A percentile compares a stretch with the other conserved stretches of the same genome.
Evolutionary conservation across 1,140 invertebrate species (phyloP).

Genomic region (Brachionus asplanchnoidis): DNA sequence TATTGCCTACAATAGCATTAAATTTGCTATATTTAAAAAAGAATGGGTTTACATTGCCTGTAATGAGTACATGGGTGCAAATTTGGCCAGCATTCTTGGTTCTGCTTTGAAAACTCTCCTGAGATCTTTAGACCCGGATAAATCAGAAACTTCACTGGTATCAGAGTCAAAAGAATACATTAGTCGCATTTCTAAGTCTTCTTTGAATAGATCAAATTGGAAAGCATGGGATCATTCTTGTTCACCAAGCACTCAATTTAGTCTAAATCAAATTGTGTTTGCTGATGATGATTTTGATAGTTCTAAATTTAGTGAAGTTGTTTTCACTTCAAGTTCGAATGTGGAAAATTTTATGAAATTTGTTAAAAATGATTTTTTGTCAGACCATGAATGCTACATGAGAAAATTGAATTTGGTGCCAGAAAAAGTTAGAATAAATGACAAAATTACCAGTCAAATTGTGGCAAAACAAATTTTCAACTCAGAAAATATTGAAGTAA

Average conservation of each 20-base stretch:
- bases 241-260: not conserved
- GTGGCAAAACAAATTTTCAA: not conserved
- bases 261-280: conserved; percentile 13
- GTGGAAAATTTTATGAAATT: not conserved
- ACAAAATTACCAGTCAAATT: not conserved
- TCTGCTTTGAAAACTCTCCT: not conserved
- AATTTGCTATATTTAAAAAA: conserved; percentile 1
- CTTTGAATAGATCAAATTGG: not conserved
- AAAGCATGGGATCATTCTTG: not conserved
- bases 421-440: not conserved
- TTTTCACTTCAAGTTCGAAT: not conserved
- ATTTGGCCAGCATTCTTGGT: not conserved
- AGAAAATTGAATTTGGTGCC: not conserved
- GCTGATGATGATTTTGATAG: not conserved
- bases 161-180: not conserved
- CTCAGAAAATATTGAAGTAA: not conserved
- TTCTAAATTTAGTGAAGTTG: not conserved
- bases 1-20: not conserved
- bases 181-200: not conserved
- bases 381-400: conserved; percentile 3
- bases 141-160: not conserved
- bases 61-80: not conserved
- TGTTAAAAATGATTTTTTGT: not conserved
- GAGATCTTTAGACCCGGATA: not conserved
- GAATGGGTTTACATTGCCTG: not conserved